Percentiles rank a stretch among this genome's conserved stretches.
Conservation (phyloP, 2,888 invertebrate genomes). For the Euproctis similis region DNA sequence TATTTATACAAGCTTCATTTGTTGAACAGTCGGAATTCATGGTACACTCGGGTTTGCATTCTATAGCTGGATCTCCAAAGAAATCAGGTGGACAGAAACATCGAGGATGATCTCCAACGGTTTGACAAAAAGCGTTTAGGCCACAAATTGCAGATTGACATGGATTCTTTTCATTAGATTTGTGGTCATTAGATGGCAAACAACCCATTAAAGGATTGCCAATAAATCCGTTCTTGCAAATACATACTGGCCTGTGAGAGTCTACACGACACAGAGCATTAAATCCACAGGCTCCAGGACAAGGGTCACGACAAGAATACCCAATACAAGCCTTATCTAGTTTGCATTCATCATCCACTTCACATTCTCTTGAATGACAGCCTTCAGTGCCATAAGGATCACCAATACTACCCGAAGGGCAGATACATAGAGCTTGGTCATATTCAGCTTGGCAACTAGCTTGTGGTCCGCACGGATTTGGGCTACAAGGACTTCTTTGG, state of each 20-base stretch:
- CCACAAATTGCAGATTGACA: conserved; percentile 87
- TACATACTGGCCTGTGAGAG: conserved; percentile 87
- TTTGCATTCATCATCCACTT: conserved; percentile 86
- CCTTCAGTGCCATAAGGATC: conserved; percentile 83
- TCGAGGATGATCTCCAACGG: conserved; percentile 80
- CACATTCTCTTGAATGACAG: conserved; percentile 87
- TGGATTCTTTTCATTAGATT: conserved; percentile 72
- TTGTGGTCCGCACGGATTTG: conserved; percentile 88
- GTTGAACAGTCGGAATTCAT: conserved; percentile 87
- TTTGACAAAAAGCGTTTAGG: conserved; percentile 84
- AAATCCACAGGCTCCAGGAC: conserved; percentile 86
- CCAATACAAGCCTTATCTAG: conserved; percentile 84
- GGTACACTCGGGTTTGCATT: conserved; percentile 87
- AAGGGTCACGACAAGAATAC: conserved; percentile 87
- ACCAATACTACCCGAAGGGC: conserved; percentile 84
- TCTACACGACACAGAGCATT: conserved; percentile 84
- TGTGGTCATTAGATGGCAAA: conserved; percentile 74
- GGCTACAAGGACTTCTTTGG: conserved; percentile 83
- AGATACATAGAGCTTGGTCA: conserved; percentile 82
- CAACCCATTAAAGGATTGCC: conserved; percentile 88
- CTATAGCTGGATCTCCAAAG: conserved; percentile 85
- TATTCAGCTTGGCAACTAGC: conserved; percentile 82
- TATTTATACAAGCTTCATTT: conserved; percentile 84
- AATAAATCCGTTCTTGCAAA: conserved; percentile 81
- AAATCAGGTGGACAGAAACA: conserved; percentile 87